These are phyloP conservation scores for Polypterus senegalus DNA, from an alignment of 2,113 vertebrate genomes.

Conservation along the genomic window DNA sequence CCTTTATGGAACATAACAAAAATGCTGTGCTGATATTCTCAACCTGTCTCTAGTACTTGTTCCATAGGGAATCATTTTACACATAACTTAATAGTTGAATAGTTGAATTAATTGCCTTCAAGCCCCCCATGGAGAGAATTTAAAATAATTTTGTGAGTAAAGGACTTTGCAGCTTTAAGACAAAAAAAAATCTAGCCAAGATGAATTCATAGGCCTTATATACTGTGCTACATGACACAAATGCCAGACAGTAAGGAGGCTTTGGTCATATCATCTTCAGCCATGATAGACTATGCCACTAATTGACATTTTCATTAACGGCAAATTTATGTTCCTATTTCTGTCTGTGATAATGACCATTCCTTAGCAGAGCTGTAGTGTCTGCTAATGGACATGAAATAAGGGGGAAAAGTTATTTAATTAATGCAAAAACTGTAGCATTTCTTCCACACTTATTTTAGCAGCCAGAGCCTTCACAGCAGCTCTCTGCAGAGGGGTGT, in stretches of 20 bases:
- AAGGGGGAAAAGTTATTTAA: slow-evolving; percentile 63
- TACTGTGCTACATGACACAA: slow-evolving; percentile 24
- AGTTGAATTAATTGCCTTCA: no score
- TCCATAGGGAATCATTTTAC: no score
- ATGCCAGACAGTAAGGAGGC: slow-evolving; percentile 36
- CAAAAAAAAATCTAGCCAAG: no score
- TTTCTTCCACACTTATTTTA: slow-evolving; percentile 43
- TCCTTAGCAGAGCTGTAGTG: slow-evolving; percentile 53
- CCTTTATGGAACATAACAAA: no score
- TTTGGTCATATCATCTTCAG: slow-evolving; percentile 50
- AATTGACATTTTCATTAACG: slow-evolving; percentile 90
- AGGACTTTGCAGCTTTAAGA: no score
- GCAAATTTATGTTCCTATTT: slow-evolving; percentile 86
- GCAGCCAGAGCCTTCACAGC: slow-evolving; percentile 47
- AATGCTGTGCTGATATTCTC: no score
- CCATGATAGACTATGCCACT: slow-evolving; percentile 62
- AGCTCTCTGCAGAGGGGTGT: slow-evolving; percentile 46
- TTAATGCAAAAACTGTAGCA: slow-evolving; percentile 59
- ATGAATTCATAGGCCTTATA: neutral
- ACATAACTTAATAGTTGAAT: no score
- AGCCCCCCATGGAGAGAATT: no score
- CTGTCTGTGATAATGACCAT: slow-evolving; percentile 79
- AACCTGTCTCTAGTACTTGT: no score
- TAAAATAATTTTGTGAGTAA: no score
- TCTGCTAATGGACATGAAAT: slow-evolving; percentile 72